Percentiles rank a stretch among this genome's conserved stretches.
phyloP scores from a whole-genome alignment of 2,797 vertebrate species.

The Pteropus rufus region DNA sequence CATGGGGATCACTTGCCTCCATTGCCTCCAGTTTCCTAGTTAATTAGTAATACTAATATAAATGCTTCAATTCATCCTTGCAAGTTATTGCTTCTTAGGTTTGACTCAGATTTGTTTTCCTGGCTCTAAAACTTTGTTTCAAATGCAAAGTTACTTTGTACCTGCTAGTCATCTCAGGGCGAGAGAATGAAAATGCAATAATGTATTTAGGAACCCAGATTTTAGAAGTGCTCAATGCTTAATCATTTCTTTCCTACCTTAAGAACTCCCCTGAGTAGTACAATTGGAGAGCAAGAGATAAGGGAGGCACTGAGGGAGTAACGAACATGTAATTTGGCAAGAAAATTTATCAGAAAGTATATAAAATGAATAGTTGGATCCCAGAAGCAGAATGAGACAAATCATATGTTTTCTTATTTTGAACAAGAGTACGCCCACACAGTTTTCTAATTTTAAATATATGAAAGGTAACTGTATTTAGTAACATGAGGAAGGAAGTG shows the following conservation, averaged over 20 bases:
- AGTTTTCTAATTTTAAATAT: not conserved
- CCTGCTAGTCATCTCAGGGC: not conserved
- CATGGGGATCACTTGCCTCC: no score
- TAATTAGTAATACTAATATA: not conserved
- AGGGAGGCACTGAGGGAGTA: not conserved
- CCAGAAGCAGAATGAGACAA: not conserved
- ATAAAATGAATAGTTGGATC: not conserved
- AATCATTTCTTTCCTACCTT: not conserved
- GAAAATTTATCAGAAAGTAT: not conserved
- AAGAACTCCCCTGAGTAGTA: not conserved
- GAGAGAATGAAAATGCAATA: not conserved
- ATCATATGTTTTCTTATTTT: not conserved
- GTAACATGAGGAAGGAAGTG: not conserved
- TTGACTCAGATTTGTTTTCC: conserved; percentile 25
- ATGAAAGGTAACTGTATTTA: not conserved
- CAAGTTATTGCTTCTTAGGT: not conserved
- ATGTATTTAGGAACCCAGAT: not conserved
- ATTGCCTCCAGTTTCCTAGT: not conserved
- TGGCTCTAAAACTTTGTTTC: conserved; percentile 19
- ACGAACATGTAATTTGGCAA: not conserved
- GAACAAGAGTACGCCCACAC: not conserved
- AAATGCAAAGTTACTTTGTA: not conserved
- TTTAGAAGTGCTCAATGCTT: not conserved
- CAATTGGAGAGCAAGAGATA: not conserved
- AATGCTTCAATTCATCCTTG: not conserved